Evolutionary conservation across 2,113 vertebrate species (phyloP), one percentile per base, ranked within the genome.

Genomic region (Ellobius talpinus): DNA sequence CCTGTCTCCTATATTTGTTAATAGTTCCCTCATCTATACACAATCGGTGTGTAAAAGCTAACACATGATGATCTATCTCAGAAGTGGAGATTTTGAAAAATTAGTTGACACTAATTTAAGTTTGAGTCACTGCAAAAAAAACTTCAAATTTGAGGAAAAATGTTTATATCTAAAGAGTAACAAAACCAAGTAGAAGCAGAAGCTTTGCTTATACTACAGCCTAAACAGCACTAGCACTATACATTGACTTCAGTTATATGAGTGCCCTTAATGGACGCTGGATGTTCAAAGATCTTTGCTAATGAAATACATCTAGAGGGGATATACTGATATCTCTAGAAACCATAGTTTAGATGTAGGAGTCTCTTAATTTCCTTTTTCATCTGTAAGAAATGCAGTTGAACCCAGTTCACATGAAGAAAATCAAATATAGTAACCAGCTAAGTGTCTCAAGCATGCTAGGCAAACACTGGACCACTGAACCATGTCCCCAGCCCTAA

Each of bases 1-100:
- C 0, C 42, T 10, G 76, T 79, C 78, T 94, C 87, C 91, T 92
- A 87, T 96, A 95, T 73, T 52, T 93, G 45, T 45, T 77, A 92
- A 39, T 17, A 88, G 76, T 89, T 21, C 90, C 42, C 50, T 89
- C 89, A 85, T 86, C 42, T 81, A 52, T 90, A 70, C 31, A 19
- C 1, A 94, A 96, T 17, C 47, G 86, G 55, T 70, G 76, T 10
- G 36, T 42, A 63, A 36, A 63, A 42, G 87, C 3, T 55, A 90
- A 84, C 58, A 90, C 2, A 65, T 16, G 29, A 10, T 36, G 61
- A 82, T 58, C 61, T 58, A 29, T 76, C 82, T 92, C 84, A 91
- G 63, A 89, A 65, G 68, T 9, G 39, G n/a, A 90, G 42, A 65
- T 81, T 96, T 77, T 8, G 31, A 74, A 94, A 78, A 47, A 66